Conservation (phyloP, 1,140 invertebrate species). For the Hylyphantes graminicola region DNA sequence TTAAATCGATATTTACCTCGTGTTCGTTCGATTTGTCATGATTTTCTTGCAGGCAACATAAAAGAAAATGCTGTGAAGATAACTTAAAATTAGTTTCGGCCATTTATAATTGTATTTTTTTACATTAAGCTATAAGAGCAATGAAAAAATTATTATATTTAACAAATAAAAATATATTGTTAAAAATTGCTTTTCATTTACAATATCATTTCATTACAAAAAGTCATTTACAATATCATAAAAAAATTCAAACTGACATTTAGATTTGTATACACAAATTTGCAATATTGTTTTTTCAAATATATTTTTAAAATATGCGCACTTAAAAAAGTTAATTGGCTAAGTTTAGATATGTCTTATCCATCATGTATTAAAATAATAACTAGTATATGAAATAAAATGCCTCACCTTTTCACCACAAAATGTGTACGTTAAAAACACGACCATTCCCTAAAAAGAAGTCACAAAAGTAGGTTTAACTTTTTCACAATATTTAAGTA, state of each 20-base stretch:
- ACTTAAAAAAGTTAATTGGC: not conserved
- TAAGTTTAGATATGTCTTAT: not conserved
- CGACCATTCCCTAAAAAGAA: slow-evolving; percentile 46
- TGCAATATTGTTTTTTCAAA: no score
- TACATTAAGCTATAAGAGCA: not conserved
- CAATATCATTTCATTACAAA: not conserved
- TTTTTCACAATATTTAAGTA: not conserved
- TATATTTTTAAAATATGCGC: not conserved
- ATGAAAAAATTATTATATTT: not conserved
- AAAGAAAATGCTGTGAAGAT: slow-evolving; percentile 48
- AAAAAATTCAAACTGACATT: not conserved
- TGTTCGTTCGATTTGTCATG: slow-evolving; percentile 36
- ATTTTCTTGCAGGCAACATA: slow-evolving; percentile 49
- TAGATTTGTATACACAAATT: no score
- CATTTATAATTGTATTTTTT: not conserved
- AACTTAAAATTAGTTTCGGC: not conserved
- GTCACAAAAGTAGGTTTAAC: not conserved
- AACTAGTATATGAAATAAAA: not conserved
- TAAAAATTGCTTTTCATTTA: not conserved
- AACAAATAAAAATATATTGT: not conserved
- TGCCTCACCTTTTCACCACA: slow-evolving; percentile 48
- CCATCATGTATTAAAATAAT: not conserved
- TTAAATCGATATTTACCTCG: slow-evolving; percentile 29
- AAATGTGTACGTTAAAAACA: slow-evolving; percentile 51
- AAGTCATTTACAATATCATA: not conserved